phyloP scores from a whole-genome alignment of 2,888 invertebrate species.

The Dasypogon diadema region DNA sequence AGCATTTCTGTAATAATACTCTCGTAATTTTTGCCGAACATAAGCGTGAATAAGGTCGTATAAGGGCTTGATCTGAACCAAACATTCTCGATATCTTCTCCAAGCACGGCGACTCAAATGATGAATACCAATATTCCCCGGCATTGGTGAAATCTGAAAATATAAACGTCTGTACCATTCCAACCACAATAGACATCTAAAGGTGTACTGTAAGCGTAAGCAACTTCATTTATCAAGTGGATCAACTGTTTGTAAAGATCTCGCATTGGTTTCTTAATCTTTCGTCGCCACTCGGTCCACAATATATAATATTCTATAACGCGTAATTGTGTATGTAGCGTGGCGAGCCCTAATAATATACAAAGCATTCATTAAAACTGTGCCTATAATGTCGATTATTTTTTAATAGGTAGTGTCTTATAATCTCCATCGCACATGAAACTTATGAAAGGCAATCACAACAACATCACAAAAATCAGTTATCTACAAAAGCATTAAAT shows the following conservation, averaged over 20 bases:
- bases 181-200: not conserved
- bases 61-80: conserved; percentile 87
- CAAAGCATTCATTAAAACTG: no score
- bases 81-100: conserved; percentile 82
- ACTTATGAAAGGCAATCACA: no score
- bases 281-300: conserved; percentile 94
- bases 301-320: no score
- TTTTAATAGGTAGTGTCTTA: no score
- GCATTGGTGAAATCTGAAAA: conserved; percentile 85
- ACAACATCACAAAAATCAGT: no score
- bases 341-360: no score
- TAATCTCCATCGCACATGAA: no score
- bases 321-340: no score
- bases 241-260: conserved; percentile 85
- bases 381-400: no score
- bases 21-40: conserved; percentile 84
- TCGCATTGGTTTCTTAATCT: conserved; percentile 82
- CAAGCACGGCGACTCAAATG: conserved; percentile 83
- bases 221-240: conserved; percentile 84
- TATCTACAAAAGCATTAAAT: no score
- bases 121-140: conserved; percentile 90
- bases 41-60: conserved; percentile 92
- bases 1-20: conserved; percentile 85
- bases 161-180: not conserved
- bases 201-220: conserved; percentile 81